Conservation (phyloP, 1,140 invertebrate species). For the Aphaenogaster floridana region DNA sequence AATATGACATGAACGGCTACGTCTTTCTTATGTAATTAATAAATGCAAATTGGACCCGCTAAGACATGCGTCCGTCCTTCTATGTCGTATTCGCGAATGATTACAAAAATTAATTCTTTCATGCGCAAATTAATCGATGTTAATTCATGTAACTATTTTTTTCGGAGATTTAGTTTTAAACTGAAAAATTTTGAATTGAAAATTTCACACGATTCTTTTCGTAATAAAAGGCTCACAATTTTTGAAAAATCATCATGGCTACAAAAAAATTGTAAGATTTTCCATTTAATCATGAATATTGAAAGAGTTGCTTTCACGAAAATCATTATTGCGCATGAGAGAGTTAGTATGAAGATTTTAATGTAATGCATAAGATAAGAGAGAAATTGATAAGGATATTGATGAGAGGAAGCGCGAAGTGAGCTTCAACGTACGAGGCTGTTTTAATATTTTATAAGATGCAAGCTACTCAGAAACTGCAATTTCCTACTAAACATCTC, state of each 20-base stretch:
- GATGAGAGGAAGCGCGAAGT: neutral
- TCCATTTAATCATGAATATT: conserved; percentile 11
- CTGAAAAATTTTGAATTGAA: neutral
- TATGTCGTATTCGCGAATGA: conserved; percentile 33
- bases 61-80: conserved; percentile 56
- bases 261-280: neutral
- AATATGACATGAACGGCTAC: neutral
- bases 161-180: neutral
- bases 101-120: conserved; percentile 51
- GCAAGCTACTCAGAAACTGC: conserved; percentile 27
- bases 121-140: conserved; percentile 16
- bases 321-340: conserved; percentile 29
- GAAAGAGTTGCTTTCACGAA: neutral
- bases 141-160: neutral
- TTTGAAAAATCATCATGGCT: neutral
- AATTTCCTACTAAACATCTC: conserved; percentile 8
- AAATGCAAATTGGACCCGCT: conserved; percentile 48
- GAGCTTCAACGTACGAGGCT: conserved; percentile 11
- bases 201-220: neutral
- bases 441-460: conserved; percentile 53
- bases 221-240: neutral
- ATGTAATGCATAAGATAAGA: conserved; percentile 24
- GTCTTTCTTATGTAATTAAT: conserved; percentile 50
- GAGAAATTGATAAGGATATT: conserved; percentile 34
- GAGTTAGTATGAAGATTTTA: conserved; percentile 20